Evolutionary conservation across 2,113 vertebrate genomes (phyloP), one percentile per base, ranked within the genome.

Genomic region (Pionites leucogaster): DNA sequence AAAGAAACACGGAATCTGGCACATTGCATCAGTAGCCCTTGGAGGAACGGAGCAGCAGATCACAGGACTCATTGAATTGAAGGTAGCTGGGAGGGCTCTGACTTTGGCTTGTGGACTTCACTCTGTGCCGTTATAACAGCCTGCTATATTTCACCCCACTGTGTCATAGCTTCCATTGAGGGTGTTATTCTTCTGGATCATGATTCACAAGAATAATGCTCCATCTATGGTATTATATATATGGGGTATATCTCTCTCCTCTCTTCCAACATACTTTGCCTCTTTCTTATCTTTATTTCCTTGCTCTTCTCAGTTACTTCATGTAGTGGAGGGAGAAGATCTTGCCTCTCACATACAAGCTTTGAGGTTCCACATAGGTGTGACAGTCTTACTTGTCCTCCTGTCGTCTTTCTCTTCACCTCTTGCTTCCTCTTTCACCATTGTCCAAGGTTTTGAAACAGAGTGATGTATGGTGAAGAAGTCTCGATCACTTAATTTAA

Each of bases 1-100:
- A 96, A 97, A 96, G 95, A 97, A 95, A 97, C 94, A 97, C 2
- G 95, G 95, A 93, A 95, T 95, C 95, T 97, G 97, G 95, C 97
- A 97, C 90, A 95, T 69, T 97, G 95, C 94, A 96, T 95, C 97
- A 98, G 95, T 95, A 97, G 82, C 93, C 96, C 86, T 97, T 97
- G 95, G 93, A 96, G 88, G 95, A 96, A 92, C 0, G 88, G 88
- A 97, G 81, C 90, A 91, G 85, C 93, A 93, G 96, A 97, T 97
- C 96, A 92, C 71, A 85, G 94, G 97, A 93, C 91, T 80, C 90
- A 95, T 88, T 84, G 53, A 95, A 82, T 94, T 59, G 77, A 97
- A 98, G 97, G 97, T 96, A 98, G 97, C 91, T 93, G 95, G 93
- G 95, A 96, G 94, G 93, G 83, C 81, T 94, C 90, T 91, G 62